Evolutionary conservation across 1,140 invertebrate genomes (phyloP), one percentile per base, ranked within the genome.

Genomic region (Fopius arisanus): DNA sequence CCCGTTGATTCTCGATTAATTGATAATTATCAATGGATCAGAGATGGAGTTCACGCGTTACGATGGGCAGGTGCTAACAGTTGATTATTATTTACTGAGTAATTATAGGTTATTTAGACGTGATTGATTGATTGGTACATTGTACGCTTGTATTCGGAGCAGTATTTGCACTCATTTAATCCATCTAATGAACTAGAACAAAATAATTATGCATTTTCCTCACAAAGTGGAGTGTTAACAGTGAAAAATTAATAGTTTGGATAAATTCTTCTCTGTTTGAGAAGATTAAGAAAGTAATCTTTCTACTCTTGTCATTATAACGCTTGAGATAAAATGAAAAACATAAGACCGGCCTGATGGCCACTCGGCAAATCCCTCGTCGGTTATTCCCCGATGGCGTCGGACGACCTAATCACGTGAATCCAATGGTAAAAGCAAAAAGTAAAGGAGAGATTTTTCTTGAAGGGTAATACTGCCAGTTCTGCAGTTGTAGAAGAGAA

Each of bases 381-480:
- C 5, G 54, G 54, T 26, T 59, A 59, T 59, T 59, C 54, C 54
- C 23, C 23, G 54, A 59, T 59, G 54, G 23, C 54, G 54, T 59
- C 23, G 6, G 23, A 59, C 54, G 54, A 26, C 19, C 54, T 59
- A 59, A 59, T 59, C 54, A 59, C 54, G 54, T 59, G 54, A 59
- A 68, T 43, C 66, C 66, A 26, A 41, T 23, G 40, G 43, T 23
- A 23, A 68, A 68, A 28, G 3, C 9, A 68, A 41, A 31, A 68
- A 68, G 23, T 37, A 65, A 23, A 59, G 1, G 23, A 59, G 23
- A 59, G 23, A 59, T 59, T 59, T 26, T 68, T 41, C 63, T 66
- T 31, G n/a, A 29, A 40, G 63, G 29, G 33, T 37, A 37, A 43
- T 41, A 48, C 16, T 68, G 19, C 23, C 40, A 37, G 29, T 41